Evolutionary conservation across 1,140 invertebrate species (phyloP).

Genomic region (Solenopsis fugax): DNA sequence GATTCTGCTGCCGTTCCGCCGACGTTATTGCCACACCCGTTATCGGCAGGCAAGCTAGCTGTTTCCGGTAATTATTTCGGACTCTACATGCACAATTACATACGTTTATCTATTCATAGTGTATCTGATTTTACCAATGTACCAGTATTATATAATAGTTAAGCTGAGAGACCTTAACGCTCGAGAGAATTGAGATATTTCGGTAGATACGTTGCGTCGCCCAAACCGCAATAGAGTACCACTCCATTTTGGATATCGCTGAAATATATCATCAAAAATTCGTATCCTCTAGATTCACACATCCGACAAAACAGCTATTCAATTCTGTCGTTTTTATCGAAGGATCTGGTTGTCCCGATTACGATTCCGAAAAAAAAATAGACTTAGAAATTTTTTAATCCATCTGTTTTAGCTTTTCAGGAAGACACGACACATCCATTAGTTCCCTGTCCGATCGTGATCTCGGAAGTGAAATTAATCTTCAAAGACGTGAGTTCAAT

Average conservation of each 20-base stretch:
- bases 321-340: background rate
- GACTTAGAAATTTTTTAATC: conserved; percentile 7
- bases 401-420: background rate
- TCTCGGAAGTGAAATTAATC: conserved; percentile 54
- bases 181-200: conserved; percentile 33
- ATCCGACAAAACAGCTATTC: background rate
- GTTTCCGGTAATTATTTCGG: conserved; percentile 53
- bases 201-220: background rate
- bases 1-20: conserved; percentile 23
- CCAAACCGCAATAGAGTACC: background rate
- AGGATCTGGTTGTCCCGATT: background rate
- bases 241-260: background rate
- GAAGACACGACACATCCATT: conserved; percentile 21
- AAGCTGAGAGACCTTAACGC: background rate
- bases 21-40: conserved; percentile 45
- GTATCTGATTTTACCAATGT: conserved; percentile 26
- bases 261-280: conserved; percentile 4
- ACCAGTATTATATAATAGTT: conserved; percentile 1
- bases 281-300: background rate
- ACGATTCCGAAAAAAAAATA: background rate
- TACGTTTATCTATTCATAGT: conserved; percentile 32
- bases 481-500: conserved; percentile 33
- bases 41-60: conserved; percentile 26
- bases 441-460: background rate
- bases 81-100: conserved; percentile 55